Conservation (phyloP, 2,797 vertebrate genomes). For the Acropternis orthonyx region DNA sequence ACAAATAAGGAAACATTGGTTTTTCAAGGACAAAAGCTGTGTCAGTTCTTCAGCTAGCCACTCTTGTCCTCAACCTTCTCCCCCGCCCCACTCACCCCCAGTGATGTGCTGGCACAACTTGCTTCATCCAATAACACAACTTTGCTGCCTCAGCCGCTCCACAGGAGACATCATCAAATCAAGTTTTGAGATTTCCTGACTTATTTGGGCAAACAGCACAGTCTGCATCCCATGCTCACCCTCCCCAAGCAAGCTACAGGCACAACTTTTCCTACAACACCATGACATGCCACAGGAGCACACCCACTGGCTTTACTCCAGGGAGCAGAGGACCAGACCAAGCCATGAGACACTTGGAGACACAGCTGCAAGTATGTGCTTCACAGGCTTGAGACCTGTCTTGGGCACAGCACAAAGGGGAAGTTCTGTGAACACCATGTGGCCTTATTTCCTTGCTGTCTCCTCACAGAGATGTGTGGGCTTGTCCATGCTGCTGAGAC, state of each 20-base stretch:
- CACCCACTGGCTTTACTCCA: neutral
- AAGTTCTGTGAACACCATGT: rapidly evolving
- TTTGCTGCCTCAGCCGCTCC: neutral
- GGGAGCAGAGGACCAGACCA: neutral
- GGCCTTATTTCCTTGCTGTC: neutral
- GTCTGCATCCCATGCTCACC: neutral
- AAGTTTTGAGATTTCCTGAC: neutral
- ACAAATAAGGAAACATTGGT: slow-evolving; percentile 65
- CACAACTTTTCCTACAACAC: neutral
- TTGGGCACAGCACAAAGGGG: neutral
- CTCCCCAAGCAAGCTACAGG: neutral
- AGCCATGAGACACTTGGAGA: rapidly evolving
- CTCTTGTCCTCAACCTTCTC: neutral
- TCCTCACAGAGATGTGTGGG: neutral
- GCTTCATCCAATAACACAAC: neutral
- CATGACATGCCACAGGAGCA: neutral
- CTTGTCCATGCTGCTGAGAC: neutral
- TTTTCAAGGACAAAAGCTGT: slow-evolving; percentile 64
- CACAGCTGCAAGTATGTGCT: rapidly evolving
- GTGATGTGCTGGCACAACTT: neutral
- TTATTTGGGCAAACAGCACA: slow-evolving; percentile 1
- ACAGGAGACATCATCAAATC: neutral
- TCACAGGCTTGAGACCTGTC: neutral
- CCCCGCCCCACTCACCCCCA: neutral
- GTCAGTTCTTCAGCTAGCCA: slow-evolving; percentile 25